phyloP scores from a whole-genome alignment of 2,113 vertebrate species.

The Cavia porcellus region DNA sequence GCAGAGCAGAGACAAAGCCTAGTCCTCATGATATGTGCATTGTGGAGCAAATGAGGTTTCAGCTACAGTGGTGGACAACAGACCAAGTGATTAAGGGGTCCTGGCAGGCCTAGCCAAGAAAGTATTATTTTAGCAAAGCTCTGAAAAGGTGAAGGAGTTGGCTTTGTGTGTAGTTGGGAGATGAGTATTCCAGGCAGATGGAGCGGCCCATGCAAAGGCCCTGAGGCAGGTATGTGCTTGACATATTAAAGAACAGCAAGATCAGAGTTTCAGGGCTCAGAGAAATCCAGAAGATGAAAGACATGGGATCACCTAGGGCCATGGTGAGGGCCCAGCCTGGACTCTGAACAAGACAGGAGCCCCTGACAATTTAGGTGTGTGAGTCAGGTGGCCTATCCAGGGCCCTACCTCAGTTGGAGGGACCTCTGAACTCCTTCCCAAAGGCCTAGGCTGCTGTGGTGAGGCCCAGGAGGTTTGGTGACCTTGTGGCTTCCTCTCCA shows the following conservation, averaged over 20 bases:
- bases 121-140: background rate
- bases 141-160: background rate
- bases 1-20: background rate
- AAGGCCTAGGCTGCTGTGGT: background rate
- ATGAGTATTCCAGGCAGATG: background rate
- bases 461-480: background rate
- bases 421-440: background rate
- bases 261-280: background rate
- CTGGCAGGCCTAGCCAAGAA: background rate
- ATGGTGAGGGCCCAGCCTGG: no score
- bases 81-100: background rate
- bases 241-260: background rate
- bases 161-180: background rate
- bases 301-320: background rate
- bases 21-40: rapidly evolving
- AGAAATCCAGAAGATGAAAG: background rate
- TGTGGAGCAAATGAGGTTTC: background rate
- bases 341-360: background rate
- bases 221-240: background rate
- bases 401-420: background rate
- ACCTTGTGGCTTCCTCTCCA: background rate
- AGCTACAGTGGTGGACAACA: rapidly evolving
- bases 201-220: background rate
- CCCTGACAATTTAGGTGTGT: rapidly evolving
- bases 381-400: background rate